Conservation (phyloP, 2,113 vertebrate genomes). For the Turdus rufiventris region DNA sequence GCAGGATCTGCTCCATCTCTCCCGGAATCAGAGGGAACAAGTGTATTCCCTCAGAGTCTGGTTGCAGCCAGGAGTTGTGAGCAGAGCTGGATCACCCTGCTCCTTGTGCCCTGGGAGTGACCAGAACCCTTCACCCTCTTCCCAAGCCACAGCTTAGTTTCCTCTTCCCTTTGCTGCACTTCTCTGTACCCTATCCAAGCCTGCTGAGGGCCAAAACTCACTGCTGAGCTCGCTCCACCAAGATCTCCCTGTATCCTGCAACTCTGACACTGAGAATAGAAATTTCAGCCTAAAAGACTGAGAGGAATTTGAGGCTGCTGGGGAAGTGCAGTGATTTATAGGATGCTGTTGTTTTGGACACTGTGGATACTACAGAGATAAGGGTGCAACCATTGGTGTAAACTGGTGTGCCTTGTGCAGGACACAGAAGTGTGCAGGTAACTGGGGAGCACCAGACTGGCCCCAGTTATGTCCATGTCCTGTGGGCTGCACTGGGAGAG, state of each 20-base stretch:
- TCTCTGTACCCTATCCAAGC: not conserved
- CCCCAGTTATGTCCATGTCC: not conserved
- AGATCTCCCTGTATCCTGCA: not conserved
- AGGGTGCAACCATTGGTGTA: not conserved
- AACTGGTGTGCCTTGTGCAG: not conserved
- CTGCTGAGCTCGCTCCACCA: not conserved
- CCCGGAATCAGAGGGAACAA: not conserved
- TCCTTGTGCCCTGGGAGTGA: not conserved
- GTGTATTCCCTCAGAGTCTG: not conserved
- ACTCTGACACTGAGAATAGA: not conserved
- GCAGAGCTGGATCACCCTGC: not conserved
- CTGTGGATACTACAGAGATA: not conserved
- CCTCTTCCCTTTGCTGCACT: not conserved
- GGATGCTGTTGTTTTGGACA: not conserved
- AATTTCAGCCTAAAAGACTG: not conserved
- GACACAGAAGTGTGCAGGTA: no score
- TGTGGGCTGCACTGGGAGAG: not conserved
- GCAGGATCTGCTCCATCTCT: not conserved
- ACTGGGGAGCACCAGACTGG: not conserved
- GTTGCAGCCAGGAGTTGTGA: not conserved
- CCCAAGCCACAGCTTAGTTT: not conserved
- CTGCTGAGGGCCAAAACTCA: not conserved
- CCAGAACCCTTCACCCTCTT: not conserved
- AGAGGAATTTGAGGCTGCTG: not conserved
- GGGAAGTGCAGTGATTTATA: not conserved